Base-by-base conservation (phyloP, 2,797 vertebrate genomes). In the Choloepus didactylus region DNA sequence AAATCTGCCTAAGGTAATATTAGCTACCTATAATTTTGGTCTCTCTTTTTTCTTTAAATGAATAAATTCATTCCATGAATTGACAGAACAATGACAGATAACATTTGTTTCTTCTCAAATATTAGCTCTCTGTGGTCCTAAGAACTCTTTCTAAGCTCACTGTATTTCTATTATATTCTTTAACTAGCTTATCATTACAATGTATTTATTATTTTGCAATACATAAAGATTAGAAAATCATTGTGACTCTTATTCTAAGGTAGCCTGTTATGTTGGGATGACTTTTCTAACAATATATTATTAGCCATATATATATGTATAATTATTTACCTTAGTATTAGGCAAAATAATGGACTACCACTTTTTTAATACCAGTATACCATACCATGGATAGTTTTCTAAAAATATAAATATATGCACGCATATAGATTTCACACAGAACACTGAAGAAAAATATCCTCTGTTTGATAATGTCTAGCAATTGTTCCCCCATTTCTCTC, bases 401-500 rank as follows among this genome's bases (percentile, higher is more conserved):
- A 7, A 67, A 31, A 76, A 29, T 91, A 60, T 87, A 83, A 51
- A 60, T 49, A 64, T 54, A 46, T 9, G 6, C 51, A 18, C 38
- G 7, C 72, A 4, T 80, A 25, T 44, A 69, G 49, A n/a, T 25
- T 73, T 92, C 44, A 44, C 9, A 70, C 15, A 84, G 56, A 83
- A 62, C n/a, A 86, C 11, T 91, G 79, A 91, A 92, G 60, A 54
- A 94, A 94, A 92, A 66, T 60, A 69, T 44, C 29, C 19, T 75
- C 23, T 44, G 21, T 54, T 86, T 91, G 86, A 49, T 82, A 89
- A 60, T 8, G 23, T 66, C 85, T 70, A 72, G 35, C 56, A 85
- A 66, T 76, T 89, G 46, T 91, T 96, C 85, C 81, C 54, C 67
- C 77, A 41, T 84, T 94, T 97, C 54, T 94, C 80, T 89, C 44